Conservation (phyloP, 1,140 invertebrate genomes). For the Manduca sexta region DNA sequence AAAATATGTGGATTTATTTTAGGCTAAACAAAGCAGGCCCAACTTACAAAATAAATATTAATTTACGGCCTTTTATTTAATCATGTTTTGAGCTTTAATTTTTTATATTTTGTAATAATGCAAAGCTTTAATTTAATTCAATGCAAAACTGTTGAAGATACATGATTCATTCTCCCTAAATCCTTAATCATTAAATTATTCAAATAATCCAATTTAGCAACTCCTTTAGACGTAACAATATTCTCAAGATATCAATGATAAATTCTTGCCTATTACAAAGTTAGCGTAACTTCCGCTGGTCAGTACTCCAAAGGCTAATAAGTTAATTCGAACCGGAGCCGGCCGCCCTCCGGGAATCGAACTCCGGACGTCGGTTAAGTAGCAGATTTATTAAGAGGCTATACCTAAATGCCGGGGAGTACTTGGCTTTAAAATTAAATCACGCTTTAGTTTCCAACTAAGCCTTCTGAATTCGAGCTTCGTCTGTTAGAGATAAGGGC, state of each 20-base stretch:
- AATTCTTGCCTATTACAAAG: conserved; percentile 31
- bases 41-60: too few relatives aligned
- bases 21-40: too few relatives aligned
- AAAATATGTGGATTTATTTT: too few relatives aligned
- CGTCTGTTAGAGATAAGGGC: conserved; percentile 30
- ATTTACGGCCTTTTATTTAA: too few relatives aligned
- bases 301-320: conserved; percentile 43
- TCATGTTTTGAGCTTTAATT: too few relatives aligned
- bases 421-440: conserved; percentile 58
- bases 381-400: conserved; percentile 64
- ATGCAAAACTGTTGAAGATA: too few relatives aligned
- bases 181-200: too few relatives aligned
- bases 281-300: conserved; percentile 31
- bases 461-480: conserved; percentile 37
- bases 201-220: neutral
- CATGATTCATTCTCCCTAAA: too few relatives aligned
- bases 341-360: conserved; percentile 48
- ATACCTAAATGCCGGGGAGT: conserved; percentile 44
- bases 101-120: too few relatives aligned
- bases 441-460: conserved; percentile 46
- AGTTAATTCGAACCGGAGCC: conserved; percentile 47
- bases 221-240: neutral
- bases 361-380: conserved; percentile 45
- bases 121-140: too few relatives aligned
- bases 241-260: conserved; percentile 23